Evolutionary conservation across 1,140 invertebrate species (phyloP).

Genomic region (Helicoverpa armigera): DNA sequence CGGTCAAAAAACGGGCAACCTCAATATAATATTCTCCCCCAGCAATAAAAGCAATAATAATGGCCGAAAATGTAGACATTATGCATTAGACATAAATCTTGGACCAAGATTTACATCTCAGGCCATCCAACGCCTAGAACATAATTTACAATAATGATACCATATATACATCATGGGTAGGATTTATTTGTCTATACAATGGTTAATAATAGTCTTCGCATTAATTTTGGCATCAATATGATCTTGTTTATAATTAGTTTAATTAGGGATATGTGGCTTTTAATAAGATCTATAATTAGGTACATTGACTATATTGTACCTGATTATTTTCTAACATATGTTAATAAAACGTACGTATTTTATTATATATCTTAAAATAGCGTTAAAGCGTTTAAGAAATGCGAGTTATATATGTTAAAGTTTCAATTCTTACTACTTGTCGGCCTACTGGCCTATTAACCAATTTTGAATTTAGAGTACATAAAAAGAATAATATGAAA

Average conservation of each 20-base stretch:
- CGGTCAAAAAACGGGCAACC: background rate
- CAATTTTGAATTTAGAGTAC: too few species aligned
- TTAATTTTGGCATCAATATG: slow-evolving; percentile 5
- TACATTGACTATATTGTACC: too few species aligned
- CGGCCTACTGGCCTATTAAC: too few species aligned
- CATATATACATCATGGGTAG: slow-evolving; percentile 1
- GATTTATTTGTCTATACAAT: slow-evolving; percentile 13
- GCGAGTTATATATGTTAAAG: too few species aligned
- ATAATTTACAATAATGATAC: background rate
- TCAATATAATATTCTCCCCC: background rate
- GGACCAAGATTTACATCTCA: slow-evolving; percentile 24
- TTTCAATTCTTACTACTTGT: too few species aligned
- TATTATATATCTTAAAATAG: too few species aligned
- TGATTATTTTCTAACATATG: too few species aligned
- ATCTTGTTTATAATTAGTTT: slow-evolving; percentile 18
- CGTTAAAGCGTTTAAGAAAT: too few species aligned
- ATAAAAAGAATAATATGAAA: too few species aligned
- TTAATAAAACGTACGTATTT: too few species aligned
- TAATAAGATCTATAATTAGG: background rate
- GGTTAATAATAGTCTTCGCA: background rate
- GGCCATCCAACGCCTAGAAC: background rate
- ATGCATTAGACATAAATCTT: slow-evolving; percentile 31
- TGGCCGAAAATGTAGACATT: slow-evolving; percentile 12
- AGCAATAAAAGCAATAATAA: slow-evolving; percentile 32
- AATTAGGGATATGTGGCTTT: background rate